phyloP scores from a whole-genome alignment of 2,797 vertebrate species.

The Pygocentrus nattereri region DNA sequence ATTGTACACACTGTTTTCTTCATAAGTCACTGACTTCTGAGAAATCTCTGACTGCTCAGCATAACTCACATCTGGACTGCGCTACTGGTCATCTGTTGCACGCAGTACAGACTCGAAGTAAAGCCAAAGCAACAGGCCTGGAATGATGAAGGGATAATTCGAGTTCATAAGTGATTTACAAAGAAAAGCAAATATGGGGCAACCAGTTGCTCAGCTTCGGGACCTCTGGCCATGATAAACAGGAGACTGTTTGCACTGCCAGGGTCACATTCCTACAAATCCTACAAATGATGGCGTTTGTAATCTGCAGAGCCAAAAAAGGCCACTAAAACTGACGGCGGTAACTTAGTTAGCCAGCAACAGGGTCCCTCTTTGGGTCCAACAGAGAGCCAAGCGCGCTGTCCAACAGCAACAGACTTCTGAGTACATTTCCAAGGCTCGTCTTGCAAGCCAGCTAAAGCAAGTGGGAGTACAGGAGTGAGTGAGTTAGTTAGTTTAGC shows the following conservation, averaged over 20 bases:
- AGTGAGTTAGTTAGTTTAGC: background rate
- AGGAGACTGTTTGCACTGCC: background rate
- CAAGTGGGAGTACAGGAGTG: background rate
- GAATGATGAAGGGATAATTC: background rate
- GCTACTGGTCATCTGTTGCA: background rate
- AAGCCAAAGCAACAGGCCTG: background rate
- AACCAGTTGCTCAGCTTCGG: background rate
- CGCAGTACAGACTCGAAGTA: background rate
- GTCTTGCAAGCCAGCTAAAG: background rate
- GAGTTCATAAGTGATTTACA: background rate
- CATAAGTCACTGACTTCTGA: background rate
- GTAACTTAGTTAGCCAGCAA: background rate
- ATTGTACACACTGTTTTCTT: background rate
- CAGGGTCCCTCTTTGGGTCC: background rate
- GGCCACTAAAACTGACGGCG: background rate
- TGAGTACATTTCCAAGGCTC: background rate
- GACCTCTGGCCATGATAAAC: background rate
- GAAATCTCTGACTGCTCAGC: slow-evolving; percentile 16
- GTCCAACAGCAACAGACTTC: background rate
- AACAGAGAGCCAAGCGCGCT: background rate
- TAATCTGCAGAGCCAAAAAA: background rate
- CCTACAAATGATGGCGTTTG: slow-evolving; percentile 8
- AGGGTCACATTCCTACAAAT: slow-evolving; percentile 23
- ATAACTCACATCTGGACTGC: background rate
- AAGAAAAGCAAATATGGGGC: background rate